Percentiles rank a stretch among this genome's conserved stretches.
These are phyloP conservation scores for Pilophorus perplexus DNA, from an alignment of 2,888 invertebrate genomes.

Conservation along the genomic window DNA sequence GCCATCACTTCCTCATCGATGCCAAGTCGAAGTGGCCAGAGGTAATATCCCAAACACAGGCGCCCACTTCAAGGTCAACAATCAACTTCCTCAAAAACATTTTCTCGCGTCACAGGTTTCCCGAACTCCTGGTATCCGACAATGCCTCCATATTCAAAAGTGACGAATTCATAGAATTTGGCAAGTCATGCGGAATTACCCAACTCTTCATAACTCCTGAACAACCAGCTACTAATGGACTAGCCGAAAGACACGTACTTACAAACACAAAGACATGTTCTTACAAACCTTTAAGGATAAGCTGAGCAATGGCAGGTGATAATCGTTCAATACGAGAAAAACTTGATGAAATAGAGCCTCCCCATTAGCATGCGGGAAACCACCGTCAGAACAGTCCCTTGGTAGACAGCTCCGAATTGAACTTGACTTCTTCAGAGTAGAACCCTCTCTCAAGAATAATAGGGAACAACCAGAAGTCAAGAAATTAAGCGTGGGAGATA, in stretches of 20 bases:
- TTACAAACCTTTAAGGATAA: no score
- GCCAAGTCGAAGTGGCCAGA: constrained; percentile 11
- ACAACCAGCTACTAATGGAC: constrained; percentile 9
- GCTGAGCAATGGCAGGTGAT: background rate
- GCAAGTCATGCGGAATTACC: background rate
- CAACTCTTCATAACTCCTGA: constrained; percentile 3
- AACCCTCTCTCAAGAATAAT: background rate
- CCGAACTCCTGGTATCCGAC: constrained; percentile 12
- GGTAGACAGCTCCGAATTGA: no score
- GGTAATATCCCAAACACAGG: background rate
- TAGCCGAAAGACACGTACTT: background rate
- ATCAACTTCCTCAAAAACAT: constrained; percentile 9
- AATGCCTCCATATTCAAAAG: constrained; percentile 18
- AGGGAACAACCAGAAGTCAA: background rate
- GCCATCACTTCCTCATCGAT: background rate
- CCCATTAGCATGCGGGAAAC: no score
- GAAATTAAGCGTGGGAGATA: constrained; percentile 1
- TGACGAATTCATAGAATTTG: constrained; percentile 3
- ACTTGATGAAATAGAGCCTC: background rate
- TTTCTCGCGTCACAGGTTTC: no score
- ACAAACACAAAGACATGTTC: no score
- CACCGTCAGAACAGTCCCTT: no score
- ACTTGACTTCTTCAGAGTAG: background rate
- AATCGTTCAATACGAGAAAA: background rate
- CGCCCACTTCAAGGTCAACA: constrained; percentile 3